Evolutionary conservation across 1,140 invertebrate genomes (phyloP).

Genomic region (Cydia pomonella): DNA sequence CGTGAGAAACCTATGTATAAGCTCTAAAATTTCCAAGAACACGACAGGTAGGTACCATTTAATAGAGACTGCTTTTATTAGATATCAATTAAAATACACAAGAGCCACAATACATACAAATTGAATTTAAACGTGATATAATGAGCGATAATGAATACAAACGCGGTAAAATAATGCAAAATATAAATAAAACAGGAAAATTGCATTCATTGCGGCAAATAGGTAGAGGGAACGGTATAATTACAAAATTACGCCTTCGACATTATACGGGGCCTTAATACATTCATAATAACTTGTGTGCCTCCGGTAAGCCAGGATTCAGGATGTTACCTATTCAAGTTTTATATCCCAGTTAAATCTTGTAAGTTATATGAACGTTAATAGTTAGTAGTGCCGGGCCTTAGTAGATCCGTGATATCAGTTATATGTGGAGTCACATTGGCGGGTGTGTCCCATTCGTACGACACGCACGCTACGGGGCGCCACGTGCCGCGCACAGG

Average conservation of each 20-base stretch:
- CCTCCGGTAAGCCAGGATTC: conserved; percentile 1
- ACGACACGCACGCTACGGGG: conserved; percentile 12
- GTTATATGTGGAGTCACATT: background rate
- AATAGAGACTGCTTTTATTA: background rate
- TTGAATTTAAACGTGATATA: background rate
- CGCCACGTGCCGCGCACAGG: conserved; percentile 26
- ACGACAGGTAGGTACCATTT: background rate
- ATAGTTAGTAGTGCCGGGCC: background rate
- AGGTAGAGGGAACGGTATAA: too few relatives aligned
- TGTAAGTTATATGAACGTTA: background rate
- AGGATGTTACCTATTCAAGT: background rate
- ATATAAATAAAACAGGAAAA: too few relatives aligned
- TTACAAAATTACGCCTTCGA: too few relatives aligned
- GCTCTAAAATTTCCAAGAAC: background rate
- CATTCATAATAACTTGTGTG: background rate
- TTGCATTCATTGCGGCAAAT: too few relatives aligned
- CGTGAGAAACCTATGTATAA: background rate
- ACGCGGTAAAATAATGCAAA: too few relatives aligned
- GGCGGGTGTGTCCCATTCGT: conserved; percentile 8
- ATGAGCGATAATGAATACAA: too few relatives aligned
- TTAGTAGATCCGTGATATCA: background rate
- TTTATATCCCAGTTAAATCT: background rate
- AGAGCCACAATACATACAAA: too few relatives aligned
- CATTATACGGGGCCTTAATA: too few relatives aligned
- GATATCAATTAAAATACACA: too few relatives aligned